Percentiles rank a stretch among this genome's conserved stretches.
Evolutionary conservation across 2,113 vertebrate genomes (phyloP).

Genomic region (Sebastes fasciatus): DNA sequence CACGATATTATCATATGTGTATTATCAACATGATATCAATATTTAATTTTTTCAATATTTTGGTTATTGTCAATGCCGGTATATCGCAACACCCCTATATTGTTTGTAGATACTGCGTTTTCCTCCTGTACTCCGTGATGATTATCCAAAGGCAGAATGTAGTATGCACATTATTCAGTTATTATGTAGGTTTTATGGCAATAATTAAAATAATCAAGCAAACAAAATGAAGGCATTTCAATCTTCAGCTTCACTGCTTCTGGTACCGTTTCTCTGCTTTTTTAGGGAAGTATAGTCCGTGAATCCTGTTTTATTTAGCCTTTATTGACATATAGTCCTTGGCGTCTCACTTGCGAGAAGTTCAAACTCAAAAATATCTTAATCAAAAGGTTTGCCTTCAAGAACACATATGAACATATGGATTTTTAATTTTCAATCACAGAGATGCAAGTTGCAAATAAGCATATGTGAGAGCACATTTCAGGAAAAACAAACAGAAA

Average conservation of each 20-base stretch:
- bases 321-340: too few species aligned
- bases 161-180: neutral
- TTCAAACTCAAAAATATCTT: neutral
- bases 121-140: neutral
- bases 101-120: neutral
- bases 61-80: too few species aligned
- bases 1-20: too few species aligned
- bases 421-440: neutral
- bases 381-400: neutral
- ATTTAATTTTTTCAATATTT: too few species aligned
- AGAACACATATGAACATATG: neutral
- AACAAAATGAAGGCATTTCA: neutral
- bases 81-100: neutral
- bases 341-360: neutral
- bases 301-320: too few species aligned
- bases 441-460: neutral
- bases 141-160: neutral
- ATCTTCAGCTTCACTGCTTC: too few species aligned
- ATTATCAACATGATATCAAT: too few species aligned
- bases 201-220: neutral
- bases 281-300: too few species aligned
- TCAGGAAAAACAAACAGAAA: slow-evolving; percentile 37
- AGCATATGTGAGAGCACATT: slow-evolving; percentile 23
- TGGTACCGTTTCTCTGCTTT: too few species aligned
- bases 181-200: neutral